Evolutionary conservation across 2,113 vertebrate genomes (phyloP), one percentile per base, ranked within the genome.

Genomic region (Rhombomys opimus): DNA sequence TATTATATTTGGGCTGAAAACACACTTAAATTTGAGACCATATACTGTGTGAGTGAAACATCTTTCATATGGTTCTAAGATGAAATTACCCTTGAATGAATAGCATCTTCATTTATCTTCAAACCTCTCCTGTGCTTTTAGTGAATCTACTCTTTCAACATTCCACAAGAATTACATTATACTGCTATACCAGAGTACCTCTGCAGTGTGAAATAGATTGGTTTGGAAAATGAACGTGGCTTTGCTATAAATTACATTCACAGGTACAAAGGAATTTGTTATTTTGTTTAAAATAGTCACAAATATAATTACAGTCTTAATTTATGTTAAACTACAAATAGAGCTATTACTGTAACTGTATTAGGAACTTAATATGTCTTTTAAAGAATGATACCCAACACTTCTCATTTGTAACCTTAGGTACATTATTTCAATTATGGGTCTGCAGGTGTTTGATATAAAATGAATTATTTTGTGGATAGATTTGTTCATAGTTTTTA

Each of bases 51-150:
- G 98, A 99, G 98, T 93, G 97, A 98, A 98, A 99, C 99, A 99
- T 99, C 98, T 99, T 99, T 99, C 99, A 99, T 99, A 98, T 98
- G 99, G 98, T 99, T 99, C 99, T 99, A 98, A 98, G 99, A 99
- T 99, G 99, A 99, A 99, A 99, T 99, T 99, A 99, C 98, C 99
- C 99, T 98, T 99, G 99, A 99, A 99, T 99, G 99, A 99, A 99
- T 99, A 99, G 99, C 99, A 99, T 99, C 99, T 99, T 99, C 99
- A 99, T 99, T 99, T 99, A 99, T 99, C 99, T 99, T 99, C 98
- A 98, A 98, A 99, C 99, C 98, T 98, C 98, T 98, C 99, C 99
- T 99, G 98, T 99, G 99, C 99, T 99, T 99, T 99, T 98, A 99
- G 98, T 98, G 99, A 99, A 99, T 99, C 98, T 99, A 98, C 98